Evolutionary conservation across 2,797 vertebrate species (phyloP).

Genomic region (Paguma larvata): DNA sequence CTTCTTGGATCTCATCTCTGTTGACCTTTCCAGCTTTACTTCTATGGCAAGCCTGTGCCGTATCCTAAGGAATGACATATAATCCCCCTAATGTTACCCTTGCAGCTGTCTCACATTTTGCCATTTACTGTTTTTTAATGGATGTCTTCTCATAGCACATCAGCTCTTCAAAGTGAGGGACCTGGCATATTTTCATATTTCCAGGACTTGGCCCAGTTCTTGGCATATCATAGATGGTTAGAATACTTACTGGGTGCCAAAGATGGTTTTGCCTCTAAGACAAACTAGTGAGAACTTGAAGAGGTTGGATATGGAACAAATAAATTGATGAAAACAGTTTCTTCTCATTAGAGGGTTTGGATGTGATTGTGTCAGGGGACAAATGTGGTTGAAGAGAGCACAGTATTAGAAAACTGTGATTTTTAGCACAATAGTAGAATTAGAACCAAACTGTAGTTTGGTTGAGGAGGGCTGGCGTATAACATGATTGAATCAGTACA

Average conservation of each 20-base stretch:
- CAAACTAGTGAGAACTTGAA: not conserved
- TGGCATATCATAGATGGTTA: not conserved
- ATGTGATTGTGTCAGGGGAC: not conserved
- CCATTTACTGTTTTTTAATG: not conserved
- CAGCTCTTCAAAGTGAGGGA: not conserved
- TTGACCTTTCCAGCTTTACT: not conserved
- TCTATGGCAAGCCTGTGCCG: not conserved
- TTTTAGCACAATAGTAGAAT: not conserved
- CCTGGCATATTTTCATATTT: not conserved
- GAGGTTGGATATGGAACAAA: not conserved
- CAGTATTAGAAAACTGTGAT: not conserved
- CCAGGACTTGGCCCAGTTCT: not conserved
- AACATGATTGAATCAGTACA: not conserved
- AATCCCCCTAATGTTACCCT: not conserved
- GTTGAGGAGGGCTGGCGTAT: not conserved
- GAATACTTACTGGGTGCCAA: not conserved
- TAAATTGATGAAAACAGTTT: constrained; percentile 22
- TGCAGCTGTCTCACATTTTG: not conserved
- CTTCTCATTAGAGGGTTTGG: not conserved
- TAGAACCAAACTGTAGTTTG: not conserved
- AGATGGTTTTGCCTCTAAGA: not conserved
- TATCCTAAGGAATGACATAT: not conserved
- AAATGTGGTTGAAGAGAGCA: not conserved
- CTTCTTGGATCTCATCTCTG: not conserved
- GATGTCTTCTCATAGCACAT: not conserved